phyloP scores from a whole-genome alignment of 2,888 invertebrate species.

The Congeria kusceri region DNA sequence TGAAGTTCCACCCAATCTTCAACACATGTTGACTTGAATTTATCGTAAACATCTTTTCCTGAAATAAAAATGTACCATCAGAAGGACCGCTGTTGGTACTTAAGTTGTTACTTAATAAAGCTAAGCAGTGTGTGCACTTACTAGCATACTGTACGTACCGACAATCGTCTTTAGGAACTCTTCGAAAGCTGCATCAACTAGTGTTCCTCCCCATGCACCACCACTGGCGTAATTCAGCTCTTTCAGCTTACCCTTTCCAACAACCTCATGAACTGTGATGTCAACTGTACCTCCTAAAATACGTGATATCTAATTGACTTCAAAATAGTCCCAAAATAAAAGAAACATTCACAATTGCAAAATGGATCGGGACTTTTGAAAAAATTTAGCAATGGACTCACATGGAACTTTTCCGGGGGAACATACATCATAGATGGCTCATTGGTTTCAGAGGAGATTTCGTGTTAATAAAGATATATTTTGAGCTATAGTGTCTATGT shows the following conservation, averaged over 20 bases:
- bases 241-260: conserved; percentile 40
- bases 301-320: background rate
- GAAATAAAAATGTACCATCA: background rate
- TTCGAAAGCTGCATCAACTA: conserved; percentile 53
- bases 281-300: conserved; percentile 61
- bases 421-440: no score
- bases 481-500: no score
- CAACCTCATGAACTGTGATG: conserved; percentile 56
- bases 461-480: no score
- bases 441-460: no score
- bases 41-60: conserved; percentile 39
- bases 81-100: no score
- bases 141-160: conserved; percentile 5
- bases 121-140: no score
- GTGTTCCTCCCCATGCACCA: conserved; percentile 61
- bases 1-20: conserved; percentile 63
- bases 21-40: conserved; percentile 41
- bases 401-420: no score
- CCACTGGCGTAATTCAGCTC: conserved; percentile 59
- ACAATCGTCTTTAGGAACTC: conserved; percentile 40
- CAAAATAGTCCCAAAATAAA: no score
- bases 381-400: no score
- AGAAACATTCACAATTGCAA: no score
- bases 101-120: no score
- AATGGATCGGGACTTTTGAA: no score